Percentiles rank a stretch among this genome's conserved stretches.
Conservation (phyloP, 2,113 vertebrate genomes). For the Genyomyrus donnyi region DNA sequence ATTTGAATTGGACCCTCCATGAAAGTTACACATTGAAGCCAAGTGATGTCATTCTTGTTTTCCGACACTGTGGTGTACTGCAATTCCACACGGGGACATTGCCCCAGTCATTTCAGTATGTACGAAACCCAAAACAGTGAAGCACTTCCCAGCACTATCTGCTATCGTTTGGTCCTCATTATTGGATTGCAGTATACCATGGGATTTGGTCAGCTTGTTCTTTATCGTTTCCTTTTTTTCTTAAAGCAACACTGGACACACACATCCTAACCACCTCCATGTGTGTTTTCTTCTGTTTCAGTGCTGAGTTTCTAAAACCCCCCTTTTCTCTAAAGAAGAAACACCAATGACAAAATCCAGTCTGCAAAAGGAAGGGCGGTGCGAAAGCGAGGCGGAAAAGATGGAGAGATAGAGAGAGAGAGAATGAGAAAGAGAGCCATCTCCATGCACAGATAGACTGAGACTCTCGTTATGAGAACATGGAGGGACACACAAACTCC, state of each 20-base stretch:
- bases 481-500: background rate
- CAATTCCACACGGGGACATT: background rate
- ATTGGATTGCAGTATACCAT: background rate
- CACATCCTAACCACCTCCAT: conserved; percentile 20
- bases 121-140: background rate
- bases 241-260: background rate
- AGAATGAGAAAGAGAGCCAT: conserved; percentile 18
- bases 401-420: conserved; percentile 24
- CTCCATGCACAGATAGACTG: background rate
- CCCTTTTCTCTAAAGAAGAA: conserved; percentile 42
- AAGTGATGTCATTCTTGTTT: background rate
- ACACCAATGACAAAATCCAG: conserved; percentile 31
- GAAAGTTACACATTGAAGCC: background rate
- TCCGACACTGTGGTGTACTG: background rate
- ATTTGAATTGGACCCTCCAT: background rate
- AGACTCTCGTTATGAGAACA: conserved; percentile 16
- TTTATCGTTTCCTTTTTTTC: conserved; percentile 3
- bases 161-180: background rate
- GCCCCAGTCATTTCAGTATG: background rate
- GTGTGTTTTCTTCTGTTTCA: conserved; percentile 41
- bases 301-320: conserved; percentile 64
- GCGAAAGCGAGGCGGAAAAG: conserved; percentile 29
- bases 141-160: background rate
- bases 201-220: background rate
- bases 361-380: conserved; percentile 20